A percentile compares a stretch with the other conserved stretches of the same genome.
Conservation (phyloP, 2,888 invertebrate species). For the Cataglyphis altisquamis region DNA sequence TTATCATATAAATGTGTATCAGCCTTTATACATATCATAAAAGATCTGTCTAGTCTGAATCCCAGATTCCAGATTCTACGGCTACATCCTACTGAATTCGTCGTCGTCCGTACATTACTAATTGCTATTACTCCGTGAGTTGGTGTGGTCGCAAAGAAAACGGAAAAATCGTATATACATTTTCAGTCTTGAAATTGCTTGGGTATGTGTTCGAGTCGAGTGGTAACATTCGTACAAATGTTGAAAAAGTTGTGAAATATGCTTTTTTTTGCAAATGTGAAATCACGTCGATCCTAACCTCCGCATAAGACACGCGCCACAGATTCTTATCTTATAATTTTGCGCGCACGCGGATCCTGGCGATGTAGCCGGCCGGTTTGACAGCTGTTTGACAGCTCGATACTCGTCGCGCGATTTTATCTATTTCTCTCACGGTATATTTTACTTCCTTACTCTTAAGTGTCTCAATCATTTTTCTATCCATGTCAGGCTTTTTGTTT, state of each 20-base stretch:
- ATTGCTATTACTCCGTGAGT: background rate
- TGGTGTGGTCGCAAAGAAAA: background rate
- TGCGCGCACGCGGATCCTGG: background rate
- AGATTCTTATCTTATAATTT: background rate
- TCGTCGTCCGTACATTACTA: background rate
- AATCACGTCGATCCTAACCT: background rate
- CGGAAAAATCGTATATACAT: background rate
- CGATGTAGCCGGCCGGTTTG: background rate
- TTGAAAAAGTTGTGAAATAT: background rate
- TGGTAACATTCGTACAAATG: background rate
- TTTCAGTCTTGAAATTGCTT: background rate
- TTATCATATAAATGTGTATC: too few species aligned
- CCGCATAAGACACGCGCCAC: background rate
- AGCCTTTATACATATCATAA: too few species aligned
- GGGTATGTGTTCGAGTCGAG: background rate
- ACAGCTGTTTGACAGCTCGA: background rate
- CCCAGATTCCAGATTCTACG: too few species aligned
- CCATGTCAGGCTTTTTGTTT: constrained; percentile 9
- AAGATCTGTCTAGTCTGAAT: too few species aligned
- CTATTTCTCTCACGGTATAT: background rate
- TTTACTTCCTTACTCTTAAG: background rate
- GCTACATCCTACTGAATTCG: too few species aligned
- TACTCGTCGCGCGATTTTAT: background rate
- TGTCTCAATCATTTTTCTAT: background rate
- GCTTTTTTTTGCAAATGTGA: background rate